A percentile compares a stretch with the other conserved stretches of the same genome.
Evolutionary conservation across 2,113 vertebrate genomes (phyloP).

Genomic region (Trichomycterus rosablanca): DNA sequence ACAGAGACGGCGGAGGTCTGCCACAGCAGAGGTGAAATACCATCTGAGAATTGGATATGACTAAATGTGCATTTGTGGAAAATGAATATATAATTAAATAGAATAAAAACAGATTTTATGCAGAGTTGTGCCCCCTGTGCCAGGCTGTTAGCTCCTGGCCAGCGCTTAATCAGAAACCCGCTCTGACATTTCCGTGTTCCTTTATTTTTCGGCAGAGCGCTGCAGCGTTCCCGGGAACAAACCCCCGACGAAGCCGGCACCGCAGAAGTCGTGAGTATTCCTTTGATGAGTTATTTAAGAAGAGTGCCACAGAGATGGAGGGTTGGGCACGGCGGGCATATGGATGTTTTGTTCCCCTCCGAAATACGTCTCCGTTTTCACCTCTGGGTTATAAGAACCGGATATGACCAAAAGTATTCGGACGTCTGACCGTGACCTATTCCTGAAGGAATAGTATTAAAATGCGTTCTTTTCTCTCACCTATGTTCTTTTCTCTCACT

Average conservation of each 20-base stretch:
- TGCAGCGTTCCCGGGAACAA: conserved; percentile 82
- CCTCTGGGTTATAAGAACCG: conserved; percentile 16
- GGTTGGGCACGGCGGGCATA: background rate
- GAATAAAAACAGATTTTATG: conserved; percentile 45
- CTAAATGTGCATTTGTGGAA: no score
- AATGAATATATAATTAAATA: conserved; percentile 42
- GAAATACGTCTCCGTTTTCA: conserved; percentile 23
- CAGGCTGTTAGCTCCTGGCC: conserved; percentile 52
- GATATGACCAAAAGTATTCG: background rate
- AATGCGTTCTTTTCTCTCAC: no score
- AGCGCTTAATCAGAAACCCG: conserved; percentile 52
- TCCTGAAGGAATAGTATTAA: no score
- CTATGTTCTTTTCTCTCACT: no score
- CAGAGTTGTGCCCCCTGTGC: conserved; percentile 48
- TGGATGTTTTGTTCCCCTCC: conserved; percentile 26
- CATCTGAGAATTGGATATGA: no score
- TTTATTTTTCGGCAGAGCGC: conserved; percentile 85
- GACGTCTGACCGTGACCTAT: no score
- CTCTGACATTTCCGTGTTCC: conserved; percentile 48
- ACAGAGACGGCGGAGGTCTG: no score
- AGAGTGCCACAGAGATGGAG: conserved; percentile 4
- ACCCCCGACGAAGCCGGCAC: conserved; percentile 83
- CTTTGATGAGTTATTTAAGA: conserved; percentile 48
- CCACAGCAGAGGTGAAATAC: no score
- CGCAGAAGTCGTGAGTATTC: conserved; percentile 87